phyloP scores from a whole-genome alignment of 2,888 invertebrate genomes.

The Dryobotodes eremita region DNA sequence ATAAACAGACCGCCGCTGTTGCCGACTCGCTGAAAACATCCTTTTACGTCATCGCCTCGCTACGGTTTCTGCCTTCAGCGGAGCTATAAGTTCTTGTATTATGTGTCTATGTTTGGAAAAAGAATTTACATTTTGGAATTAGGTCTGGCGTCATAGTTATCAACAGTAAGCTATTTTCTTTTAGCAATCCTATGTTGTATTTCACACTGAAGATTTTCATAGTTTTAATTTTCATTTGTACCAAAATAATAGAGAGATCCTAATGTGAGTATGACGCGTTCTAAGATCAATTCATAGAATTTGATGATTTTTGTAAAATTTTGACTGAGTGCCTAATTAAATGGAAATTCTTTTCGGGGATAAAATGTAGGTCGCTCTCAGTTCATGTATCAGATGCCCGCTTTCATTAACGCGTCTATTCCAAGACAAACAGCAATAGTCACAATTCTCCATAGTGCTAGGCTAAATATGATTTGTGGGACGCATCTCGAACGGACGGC shows the following conservation, averaged over 20 bases:
- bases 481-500: conserved; percentile 80
- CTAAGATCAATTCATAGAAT: conserved; percentile 25
- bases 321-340: conserved; percentile 53
- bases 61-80: conserved; percentile 82
- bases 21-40: conserved; percentile 89
- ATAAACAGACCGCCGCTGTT: conserved; percentile 89
- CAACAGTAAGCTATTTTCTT: conserved; percentile 32
- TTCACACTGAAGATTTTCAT: conserved; percentile 5
- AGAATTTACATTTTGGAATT: conserved; percentile 42
- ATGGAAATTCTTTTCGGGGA: conserved; percentile 44
- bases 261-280: conserved; percentile 17
- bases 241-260: not conserved
- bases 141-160: conserved; percentile 38
- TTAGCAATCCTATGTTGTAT: conserved; percentile 1
- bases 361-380: conserved; percentile 77
- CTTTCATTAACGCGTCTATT: conserved; percentile 83
- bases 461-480: conserved; percentile 88
- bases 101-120: conserved; percentile 74
- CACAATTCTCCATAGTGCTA: conserved; percentile 82
- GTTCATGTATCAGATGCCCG: conserved; percentile 78
- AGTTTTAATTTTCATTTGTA: conserved; percentile 23
- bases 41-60: conserved; percentile 89
- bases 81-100: conserved; percentile 68
- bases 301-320: conserved; percentile 25
- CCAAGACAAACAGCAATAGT: conserved; percentile 84